Evolutionary conservation across 2,113 vertebrate genomes (phyloP).

Genomic region (Ictalurus furcatus): DNA sequence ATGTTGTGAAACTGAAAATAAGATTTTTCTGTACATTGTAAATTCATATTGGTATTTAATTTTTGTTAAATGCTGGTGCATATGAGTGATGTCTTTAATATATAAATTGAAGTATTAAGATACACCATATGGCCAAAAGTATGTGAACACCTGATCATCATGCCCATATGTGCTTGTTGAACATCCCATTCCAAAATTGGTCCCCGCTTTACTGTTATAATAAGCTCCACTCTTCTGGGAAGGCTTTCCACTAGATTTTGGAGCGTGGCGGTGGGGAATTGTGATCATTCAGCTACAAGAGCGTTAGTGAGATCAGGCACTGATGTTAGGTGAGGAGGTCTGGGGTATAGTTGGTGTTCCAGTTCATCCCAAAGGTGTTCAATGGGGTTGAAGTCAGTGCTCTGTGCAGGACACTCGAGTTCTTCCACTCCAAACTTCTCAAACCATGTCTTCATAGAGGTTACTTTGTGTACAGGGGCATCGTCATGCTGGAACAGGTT

Average conservation of each 20-base stretch:
- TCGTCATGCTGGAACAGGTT: too few species aligned
- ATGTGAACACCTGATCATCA: background rate
- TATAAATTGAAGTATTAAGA: background rate
- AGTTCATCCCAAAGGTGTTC: background rate
- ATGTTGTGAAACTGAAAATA: background rate
- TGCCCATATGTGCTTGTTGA: background rate
- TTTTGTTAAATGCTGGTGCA: background rate
- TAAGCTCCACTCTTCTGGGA: background rate
- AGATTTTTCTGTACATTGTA: background rate
- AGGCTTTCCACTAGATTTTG: background rate
- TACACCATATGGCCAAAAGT: background rate
- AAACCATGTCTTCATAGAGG: background rate
- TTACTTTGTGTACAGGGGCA: background rate
- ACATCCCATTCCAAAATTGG: background rate
- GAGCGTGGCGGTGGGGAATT: background rate
- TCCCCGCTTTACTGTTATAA: background rate
- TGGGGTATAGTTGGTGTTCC: background rate
- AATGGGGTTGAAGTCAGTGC: too few species aligned
- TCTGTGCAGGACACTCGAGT: background rate
- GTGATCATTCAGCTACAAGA: background rate
- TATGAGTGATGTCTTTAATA: background rate
- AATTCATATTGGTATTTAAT: background rate
- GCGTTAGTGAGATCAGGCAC: background rate
- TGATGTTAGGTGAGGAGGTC: background rate
- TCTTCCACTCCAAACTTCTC: background rate